Evolutionary conservation across 1,140 invertebrate species (phyloP), one percentile per base, ranked within the genome.

Genomic region (Hirudo medicinalis): DNA sequence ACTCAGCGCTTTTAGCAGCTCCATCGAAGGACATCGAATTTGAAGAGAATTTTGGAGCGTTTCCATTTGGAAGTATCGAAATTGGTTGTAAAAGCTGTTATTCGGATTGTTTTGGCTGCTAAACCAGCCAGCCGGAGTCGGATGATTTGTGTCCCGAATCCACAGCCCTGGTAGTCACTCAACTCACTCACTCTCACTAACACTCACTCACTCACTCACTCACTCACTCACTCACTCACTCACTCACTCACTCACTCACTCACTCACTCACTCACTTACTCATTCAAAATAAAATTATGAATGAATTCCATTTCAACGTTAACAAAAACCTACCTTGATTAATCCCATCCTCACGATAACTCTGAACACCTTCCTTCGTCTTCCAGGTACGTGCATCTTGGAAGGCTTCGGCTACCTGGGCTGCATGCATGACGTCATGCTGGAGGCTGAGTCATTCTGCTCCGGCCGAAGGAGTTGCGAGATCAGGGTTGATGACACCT

Each of bases 141-240:
- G n/a, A n/a, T n/a, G n/a, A n/a, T n/a, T n/a, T n/a, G n/a, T n/a
- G n/a, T n/a, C n/a, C n/a, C n/a, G n/a, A n/a, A n/a, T n/a, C n/a
- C n/a, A n/a, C n/a, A n/a, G n/a, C n/a, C n/a, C n/a, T n/a, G n/a
- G n/a, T n/a, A 71, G 54, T 63, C 70, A 71, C 25, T 71, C 54
- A 71, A 71, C 57, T 71, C 29, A 66, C 54, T 36, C 36, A 71
- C 70, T 71, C 70, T 71, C 70, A 60, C 53, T 55, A n/a, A n/a
- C 70, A 67, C 22, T 72, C 71, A 72, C 71, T 72, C 71, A 72
- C 71, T 72, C 71, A 57, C 55, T 60, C 70, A 71, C 70, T 60
- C 27, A 66, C 70, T 36, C 70, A 71, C 70, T 60, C 70, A 71
- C 53, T 57, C 70, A 71, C 54, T 60, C 55, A 71, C 70, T 60